Conservation (phyloP, 2,797 vertebrate species). For the Echiichthys vipera region DNA sequence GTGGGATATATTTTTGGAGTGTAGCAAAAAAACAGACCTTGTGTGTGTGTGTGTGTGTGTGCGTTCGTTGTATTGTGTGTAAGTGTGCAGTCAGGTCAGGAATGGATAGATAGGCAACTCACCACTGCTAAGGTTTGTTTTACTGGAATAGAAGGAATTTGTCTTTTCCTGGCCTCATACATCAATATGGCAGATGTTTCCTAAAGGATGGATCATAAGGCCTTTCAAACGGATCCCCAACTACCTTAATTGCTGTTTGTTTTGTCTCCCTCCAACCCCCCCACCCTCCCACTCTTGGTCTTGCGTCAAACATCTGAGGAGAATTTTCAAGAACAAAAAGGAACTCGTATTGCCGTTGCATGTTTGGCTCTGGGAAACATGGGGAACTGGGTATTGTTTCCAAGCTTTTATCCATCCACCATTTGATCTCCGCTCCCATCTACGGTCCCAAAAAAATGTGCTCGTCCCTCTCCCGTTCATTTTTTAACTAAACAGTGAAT, state of each 20-base stretch:
- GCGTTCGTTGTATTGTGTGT: slow-evolving; percentile 15
- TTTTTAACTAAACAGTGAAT: slow-evolving; percentile 43
- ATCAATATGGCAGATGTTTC: slow-evolving; percentile 85
- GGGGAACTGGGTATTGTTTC: slow-evolving; percentile 73
- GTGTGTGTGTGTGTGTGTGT: slow-evolving; percentile 25
- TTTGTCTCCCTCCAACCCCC: slow-evolving; percentile 63
- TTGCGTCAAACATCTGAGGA: slow-evolving; percentile 80
- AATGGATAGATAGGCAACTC: slow-evolving; percentile 39
- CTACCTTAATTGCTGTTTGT: slow-evolving; percentile 82
- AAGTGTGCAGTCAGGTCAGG: slow-evolving; percentile 30
- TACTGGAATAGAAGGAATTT: slow-evolving; percentile 76
- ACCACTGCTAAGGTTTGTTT: slow-evolving; percentile 64
- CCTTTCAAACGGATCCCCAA: slow-evolving; percentile 76
- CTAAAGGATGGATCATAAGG: slow-evolving; percentile 73
- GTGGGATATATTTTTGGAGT: slow-evolving; percentile 73
- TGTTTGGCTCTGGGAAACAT: slow-evolving; percentile 66
- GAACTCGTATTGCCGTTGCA: slow-evolving; percentile 59
- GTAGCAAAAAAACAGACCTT: slow-evolving; percentile 68
- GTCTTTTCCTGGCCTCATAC: slow-evolving; percentile 76
- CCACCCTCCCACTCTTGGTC: slow-evolving; percentile 25
- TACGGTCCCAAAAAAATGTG: slow-evolving; percentile 39
- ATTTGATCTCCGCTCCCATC: slow-evolving; percentile 75
- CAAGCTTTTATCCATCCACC: slow-evolving; percentile 71
- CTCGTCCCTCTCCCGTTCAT: not conserved
- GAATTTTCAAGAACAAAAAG: slow-evolving; percentile 80